Evolutionary conservation across 2,888 invertebrate species (phyloP).

Genomic region (Stenolophus ochropezus): DNA sequence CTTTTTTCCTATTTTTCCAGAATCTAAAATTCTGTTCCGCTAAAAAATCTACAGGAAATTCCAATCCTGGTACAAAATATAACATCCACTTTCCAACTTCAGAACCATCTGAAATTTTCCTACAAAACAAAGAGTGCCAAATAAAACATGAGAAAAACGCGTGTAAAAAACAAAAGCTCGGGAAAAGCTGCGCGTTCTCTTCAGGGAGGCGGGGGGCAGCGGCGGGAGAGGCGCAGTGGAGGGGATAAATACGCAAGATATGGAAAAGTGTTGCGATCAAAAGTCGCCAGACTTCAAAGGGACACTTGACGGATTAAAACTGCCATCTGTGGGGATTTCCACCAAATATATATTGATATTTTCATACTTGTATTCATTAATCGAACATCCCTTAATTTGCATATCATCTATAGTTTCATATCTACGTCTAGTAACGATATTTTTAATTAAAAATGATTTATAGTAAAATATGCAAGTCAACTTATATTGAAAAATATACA

Average conservation of each 20-base stretch:
- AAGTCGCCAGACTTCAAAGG: conserved; percentile 47
- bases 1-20: neutral
- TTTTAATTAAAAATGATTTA: too few species aligned
- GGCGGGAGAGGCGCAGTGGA: neutral
- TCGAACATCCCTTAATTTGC: too few species aligned
- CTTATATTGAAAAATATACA: too few species aligned
- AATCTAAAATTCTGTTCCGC: neutral
- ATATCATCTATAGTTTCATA: too few species aligned
- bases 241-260: conserved; percentile 43
- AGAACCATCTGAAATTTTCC: neutral
- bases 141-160: conserved; percentile 6
- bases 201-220: neutral
- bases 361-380: neutral
- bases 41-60: neutral
- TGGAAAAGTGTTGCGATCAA: conserved; percentile 52
- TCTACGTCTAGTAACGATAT: too few species aligned
- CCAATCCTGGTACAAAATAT: neutral
- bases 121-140: neutral
- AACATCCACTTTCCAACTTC: neutral
- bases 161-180: neutral
- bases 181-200: neutral
- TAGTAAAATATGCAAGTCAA: too few species aligned
- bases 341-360: neutral
- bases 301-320: conserved; percentile 40
- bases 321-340: neutral